These are phyloP conservation scores for Dromiciops gliroides DNA, from an alignment of 2,113 vertebrate genomes.

Conservation along the genomic window DNA sequence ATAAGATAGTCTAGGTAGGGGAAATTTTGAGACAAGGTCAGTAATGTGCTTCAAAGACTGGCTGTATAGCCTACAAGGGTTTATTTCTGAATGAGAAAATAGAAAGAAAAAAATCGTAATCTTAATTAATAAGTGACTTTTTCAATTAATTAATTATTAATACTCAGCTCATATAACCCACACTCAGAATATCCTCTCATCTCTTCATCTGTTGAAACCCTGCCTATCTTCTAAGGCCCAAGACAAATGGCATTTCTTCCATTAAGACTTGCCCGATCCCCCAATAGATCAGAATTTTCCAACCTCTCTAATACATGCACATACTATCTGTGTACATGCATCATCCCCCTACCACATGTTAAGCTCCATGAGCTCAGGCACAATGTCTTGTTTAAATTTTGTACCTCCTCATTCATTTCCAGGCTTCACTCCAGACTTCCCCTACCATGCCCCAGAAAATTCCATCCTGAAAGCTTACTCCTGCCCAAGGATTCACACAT, in stretches of 20 bases:
- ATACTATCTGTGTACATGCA: not conserved
- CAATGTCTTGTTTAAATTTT: not conserved
- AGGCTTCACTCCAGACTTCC: not conserved
- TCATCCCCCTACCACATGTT: not conserved
- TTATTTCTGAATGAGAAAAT: not conserved
- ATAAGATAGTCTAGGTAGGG: too few relatives aligned
- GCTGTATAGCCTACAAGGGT: not conserved
- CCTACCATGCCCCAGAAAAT: not conserved
- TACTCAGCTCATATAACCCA: not conserved
- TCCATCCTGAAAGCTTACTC: not conserved
- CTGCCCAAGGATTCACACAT: not conserved
- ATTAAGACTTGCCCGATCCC: not conserved
- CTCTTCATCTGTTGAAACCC: not conserved
- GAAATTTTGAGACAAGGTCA: not conserved
- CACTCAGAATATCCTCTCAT: not conserved
- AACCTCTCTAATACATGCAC: not conserved
- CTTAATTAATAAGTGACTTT: not conserved
- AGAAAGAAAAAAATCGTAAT: not conserved
- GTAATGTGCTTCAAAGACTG: too few relatives aligned
- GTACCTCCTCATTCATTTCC: not conserved
- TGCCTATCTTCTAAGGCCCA: not conserved
- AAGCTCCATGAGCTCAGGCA: not conserved
- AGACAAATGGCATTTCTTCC: not conserved
- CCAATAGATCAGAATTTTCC: not conserved
- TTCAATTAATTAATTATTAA: too few relatives aligned